These are phyloP conservation scores for Eulemur rubriventer DNA, from an alignment of 2,797 vertebrate species.

Conservation along the genomic window DNA sequence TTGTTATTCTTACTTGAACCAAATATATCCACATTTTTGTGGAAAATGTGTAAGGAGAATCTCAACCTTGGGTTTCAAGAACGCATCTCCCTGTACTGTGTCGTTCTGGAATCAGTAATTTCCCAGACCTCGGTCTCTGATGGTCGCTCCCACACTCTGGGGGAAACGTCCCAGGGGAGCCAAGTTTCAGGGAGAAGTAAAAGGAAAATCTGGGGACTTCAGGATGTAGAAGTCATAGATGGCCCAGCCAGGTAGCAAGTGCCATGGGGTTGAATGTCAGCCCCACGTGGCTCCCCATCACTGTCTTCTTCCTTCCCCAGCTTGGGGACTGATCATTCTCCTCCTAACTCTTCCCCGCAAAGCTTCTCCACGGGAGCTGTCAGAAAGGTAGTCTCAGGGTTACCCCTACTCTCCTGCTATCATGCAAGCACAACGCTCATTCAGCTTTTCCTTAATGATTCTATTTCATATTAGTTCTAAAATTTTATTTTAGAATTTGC, in stretches of 20 bases:
- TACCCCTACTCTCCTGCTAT: not conserved
- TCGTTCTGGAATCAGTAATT: not conserved
- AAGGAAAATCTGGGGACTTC: not conserved
- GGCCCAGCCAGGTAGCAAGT: too few species aligned
- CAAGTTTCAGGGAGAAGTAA: not conserved
- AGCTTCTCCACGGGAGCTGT: not conserved
- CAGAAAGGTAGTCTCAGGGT: not conserved
- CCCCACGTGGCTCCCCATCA: accelerated
- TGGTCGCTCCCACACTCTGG: not conserved
- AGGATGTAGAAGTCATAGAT: not conserved
- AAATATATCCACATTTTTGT: not conserved
- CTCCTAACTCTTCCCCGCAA: accelerated
- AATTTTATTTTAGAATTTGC: not conserved
- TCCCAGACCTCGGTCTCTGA: not conserved
- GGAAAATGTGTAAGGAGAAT: not conserved
- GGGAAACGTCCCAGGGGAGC: not conserved
- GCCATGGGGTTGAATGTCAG: not conserved
- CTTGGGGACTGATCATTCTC: not conserved
- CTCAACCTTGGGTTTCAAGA: not conserved
- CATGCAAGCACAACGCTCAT: not conserved
- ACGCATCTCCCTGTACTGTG: too few species aligned
- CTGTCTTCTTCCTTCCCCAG: not conserved
- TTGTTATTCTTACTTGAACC: not conserved
- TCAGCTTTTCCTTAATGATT: not conserved
- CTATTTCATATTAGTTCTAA: not conserved